Percentiles rank a stretch among this genome's conserved stretches.
These are phyloP conservation scores for Bothrops alternatus DNA, from an alignment of 2,797 vertebrate species.

Conservation along the genomic window DNA sequence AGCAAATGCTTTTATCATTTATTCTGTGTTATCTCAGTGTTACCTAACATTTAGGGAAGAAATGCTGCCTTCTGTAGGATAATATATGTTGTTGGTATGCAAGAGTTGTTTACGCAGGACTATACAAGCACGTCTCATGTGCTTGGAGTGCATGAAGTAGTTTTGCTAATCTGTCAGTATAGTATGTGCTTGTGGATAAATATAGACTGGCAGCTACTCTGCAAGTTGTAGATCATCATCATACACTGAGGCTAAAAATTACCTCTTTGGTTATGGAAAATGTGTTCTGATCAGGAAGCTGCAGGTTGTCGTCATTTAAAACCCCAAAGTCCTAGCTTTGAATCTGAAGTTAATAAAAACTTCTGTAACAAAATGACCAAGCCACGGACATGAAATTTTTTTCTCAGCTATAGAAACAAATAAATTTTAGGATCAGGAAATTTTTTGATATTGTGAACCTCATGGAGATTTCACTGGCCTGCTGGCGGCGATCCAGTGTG, in stretches of 20 bases:
- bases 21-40: constrained; percentile 32
- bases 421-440: constrained; percentile 49
- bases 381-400: constrained; percentile 62
- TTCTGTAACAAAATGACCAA: constrained; percentile 32
- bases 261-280: constrained; percentile 82
- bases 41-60: constrained; percentile 21
- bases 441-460: constrained; percentile 67
- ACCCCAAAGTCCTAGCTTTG: constrained; percentile 37
- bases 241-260: constrained; percentile 90
- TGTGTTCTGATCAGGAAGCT: constrained; percentile 74
- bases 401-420: constrained; percentile 57
- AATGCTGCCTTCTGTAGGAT: constrained; percentile 21
- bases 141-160: constrained; percentile 74
- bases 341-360: constrained; percentile 24
- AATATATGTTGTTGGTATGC: constrained; percentile 27
- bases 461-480: constrained; percentile 88
- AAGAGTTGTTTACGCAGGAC: constrained; percentile 56
- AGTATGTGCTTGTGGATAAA: constrained; percentile 90
- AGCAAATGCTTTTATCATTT: constrained; percentile 27
- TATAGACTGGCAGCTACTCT: constrained; percentile 85
- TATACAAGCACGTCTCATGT: constrained; percentile 69
- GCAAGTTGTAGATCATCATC: constrained; percentile 83
- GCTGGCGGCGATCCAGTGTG: constrained; percentile 92
- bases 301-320: constrained; percentile 60
- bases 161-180: constrained; percentile 85